Evolutionary conservation across 2,797 vertebrate genomes (phyloP).

Genomic region (Spondyliosoma cantharus): DNA sequence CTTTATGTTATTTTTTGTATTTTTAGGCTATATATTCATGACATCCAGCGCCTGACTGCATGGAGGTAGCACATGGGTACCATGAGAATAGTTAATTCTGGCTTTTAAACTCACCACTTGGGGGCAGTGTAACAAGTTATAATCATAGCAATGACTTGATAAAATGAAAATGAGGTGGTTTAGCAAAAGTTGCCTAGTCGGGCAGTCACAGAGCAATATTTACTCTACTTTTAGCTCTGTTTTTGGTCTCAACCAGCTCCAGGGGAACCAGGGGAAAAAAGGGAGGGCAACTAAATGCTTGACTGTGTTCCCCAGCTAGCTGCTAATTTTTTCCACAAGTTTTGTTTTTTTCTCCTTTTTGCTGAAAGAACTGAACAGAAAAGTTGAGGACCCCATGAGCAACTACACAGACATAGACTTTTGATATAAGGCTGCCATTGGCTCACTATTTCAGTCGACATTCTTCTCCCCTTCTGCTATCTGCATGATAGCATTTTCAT

Average conservation of each 20-base stretch:
- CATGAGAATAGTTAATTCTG: neutral
- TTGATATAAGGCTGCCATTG: too few species aligned
- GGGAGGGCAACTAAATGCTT: neutral
- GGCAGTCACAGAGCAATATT: neutral
- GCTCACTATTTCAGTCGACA: too few species aligned
- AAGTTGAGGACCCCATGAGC: too few species aligned
- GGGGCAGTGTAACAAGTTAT: neutral
- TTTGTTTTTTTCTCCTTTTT: neutral
- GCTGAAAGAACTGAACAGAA: neutral
- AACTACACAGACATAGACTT: too few species aligned
- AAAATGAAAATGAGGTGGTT: neutral
- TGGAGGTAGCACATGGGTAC: neutral
- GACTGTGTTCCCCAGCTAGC: neutral
- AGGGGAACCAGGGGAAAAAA: neutral
- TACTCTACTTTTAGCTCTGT: neutral
- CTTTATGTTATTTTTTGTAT: slow-evolving; percentile 8
- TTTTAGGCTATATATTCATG: slow-evolving; percentile 2
- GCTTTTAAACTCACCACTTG: neutral
- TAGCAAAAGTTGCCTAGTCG: neutral
- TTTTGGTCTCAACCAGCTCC: neutral
- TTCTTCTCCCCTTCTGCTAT: too few species aligned
- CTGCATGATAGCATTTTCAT: too few species aligned
- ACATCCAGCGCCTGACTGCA: neutral
- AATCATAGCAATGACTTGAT: neutral
- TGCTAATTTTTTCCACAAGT: too few species aligned